phyloP scores from a whole-genome alignment of 2,888 invertebrate species.

The Beris morrisii region DNA sequence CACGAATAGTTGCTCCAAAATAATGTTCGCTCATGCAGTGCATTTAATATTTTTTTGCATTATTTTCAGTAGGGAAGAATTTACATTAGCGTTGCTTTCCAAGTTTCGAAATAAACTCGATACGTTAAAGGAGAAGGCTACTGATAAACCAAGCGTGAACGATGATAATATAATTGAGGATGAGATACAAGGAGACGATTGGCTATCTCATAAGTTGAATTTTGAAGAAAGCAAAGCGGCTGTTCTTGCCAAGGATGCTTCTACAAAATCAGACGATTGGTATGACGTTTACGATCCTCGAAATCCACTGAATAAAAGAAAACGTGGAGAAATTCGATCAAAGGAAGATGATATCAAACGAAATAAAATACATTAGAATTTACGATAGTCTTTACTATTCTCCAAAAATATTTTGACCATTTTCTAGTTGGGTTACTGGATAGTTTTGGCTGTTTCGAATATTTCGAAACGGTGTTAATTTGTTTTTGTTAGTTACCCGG shows the following conservation, averaged over 20 bases:
- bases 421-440: no score
- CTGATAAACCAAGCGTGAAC: conserved; percentile 50
- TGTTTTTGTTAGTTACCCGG: no score
- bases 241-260: conserved; percentile 88
- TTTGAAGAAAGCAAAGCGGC: conserved; percentile 68
- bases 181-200: conserved; percentile 48
- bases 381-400: no score
- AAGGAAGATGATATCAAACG: conserved; percentile 20
- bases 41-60: neutral
- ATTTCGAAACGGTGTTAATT: no score
- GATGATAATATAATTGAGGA: conserved; percentile 47
- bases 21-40: no score
- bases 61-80: conserved; percentile 61
- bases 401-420: no score
- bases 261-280: conserved; percentile 90
- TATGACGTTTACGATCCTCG: conserved; percentile 96
- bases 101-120: conserved; percentile 82
- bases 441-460: no score
- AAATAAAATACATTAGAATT: conserved; percentile 20
- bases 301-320: conserved; percentile 89
- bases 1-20: no score
- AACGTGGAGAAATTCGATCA: conserved; percentile 63
- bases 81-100: conserved; percentile 76
- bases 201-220: conserved; percentile 52
- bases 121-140: conserved; percentile 64